Conservation (phyloP, 1,140 invertebrate species). For the Cephus cinctus region DNA sequence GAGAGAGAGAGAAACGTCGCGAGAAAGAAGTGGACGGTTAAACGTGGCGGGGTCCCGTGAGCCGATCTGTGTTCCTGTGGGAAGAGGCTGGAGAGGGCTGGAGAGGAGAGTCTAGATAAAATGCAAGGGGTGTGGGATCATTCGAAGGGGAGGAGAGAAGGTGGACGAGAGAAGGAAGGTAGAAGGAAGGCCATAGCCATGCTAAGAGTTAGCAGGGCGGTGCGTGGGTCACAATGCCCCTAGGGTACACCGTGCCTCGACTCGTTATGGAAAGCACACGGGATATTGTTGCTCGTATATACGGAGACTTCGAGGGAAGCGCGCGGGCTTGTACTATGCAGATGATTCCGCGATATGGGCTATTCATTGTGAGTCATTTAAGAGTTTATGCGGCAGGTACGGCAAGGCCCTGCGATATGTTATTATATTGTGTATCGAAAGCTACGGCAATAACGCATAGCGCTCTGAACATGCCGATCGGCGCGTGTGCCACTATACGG, state of each 20-base stretch:
- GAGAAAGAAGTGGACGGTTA: too few species aligned
- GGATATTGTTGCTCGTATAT: conserved; percentile 43
- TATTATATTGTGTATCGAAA: conserved; percentile 45
- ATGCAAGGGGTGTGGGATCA: too few species aligned
- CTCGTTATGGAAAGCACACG: conserved; percentile 41
- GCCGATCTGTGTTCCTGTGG: too few species aligned
- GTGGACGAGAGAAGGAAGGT: conserved; percentile 12
- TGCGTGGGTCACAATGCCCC: conserved; percentile 50
- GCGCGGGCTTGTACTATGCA: conserved; percentile 43
- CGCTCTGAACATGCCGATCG: too few species aligned
- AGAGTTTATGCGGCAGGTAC: conserved; percentile 31
- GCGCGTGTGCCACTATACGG: too few species aligned
- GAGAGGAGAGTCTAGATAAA: too few species aligned
- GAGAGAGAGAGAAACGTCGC: background rate
- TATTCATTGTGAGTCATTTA: conserved; percentile 50
- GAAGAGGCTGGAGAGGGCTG: conserved; percentile 1
- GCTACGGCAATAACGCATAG: conserved; percentile 8
- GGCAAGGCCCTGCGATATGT: conserved; percentile 29
- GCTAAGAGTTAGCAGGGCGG: conserved; percentile 39
- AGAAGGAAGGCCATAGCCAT: conserved; percentile 19
- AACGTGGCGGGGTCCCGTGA: too few species aligned
- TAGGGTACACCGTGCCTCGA: conserved; percentile 27
- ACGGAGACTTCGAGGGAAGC: conserved; percentile 34
- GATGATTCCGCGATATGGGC: conserved; percentile 49
- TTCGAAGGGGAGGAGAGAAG: background rate